Percentiles rank a stretch among this genome's conserved stretches.
Conservation (phyloP, 2,113 vertebrate genomes). For the Hydropotes inermis region DNA sequence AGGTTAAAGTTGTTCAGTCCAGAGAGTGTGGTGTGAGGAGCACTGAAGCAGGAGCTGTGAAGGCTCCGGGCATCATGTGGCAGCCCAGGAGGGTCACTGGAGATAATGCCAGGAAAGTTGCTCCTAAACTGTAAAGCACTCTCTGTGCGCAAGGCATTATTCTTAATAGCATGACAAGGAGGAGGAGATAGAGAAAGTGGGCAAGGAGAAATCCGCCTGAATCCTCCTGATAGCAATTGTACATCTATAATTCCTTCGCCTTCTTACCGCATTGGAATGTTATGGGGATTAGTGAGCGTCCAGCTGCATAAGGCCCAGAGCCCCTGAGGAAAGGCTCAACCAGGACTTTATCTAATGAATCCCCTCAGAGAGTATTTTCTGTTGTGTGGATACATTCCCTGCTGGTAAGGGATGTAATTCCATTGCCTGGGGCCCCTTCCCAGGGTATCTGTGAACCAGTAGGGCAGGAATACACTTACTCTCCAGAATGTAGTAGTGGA, state of each 20-base stretch:
- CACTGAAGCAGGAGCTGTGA: not conserved
- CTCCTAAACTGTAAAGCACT: not conserved
- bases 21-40: rapidly evolving
- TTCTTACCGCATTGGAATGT: slow-evolving; percentile 44
- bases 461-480: rapidly evolving
- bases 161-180: slow-evolving; percentile 26
- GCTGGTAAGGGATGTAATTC: not conserved
- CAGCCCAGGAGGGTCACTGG: not conserved
- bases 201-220: slow-evolving; percentile 51
- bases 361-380: slow-evolving; percentile 57
- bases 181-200: slow-evolving; percentile 44
- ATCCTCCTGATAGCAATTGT: slow-evolving; percentile 68
- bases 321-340: slow-evolving; percentile 38
- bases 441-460: not conserved
- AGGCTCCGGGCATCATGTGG: not conserved
- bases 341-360: slow-evolving; percentile 51
- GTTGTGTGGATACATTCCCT: not conserved
- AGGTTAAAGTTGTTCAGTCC: not conserved
- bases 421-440: not conserved
- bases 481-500: no score
- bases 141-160: not conserved
- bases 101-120: slow-evolving; percentile 14
- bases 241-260: slow-evolving; percentile 62
- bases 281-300: slow-evolving; percentile 56
- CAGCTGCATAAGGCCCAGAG: not conserved